Evolutionary conservation across 2,113 vertebrate species (phyloP), one percentile per base, ranked within the genome.

Genomic region (Microtus pennsylvanicus): DNA sequence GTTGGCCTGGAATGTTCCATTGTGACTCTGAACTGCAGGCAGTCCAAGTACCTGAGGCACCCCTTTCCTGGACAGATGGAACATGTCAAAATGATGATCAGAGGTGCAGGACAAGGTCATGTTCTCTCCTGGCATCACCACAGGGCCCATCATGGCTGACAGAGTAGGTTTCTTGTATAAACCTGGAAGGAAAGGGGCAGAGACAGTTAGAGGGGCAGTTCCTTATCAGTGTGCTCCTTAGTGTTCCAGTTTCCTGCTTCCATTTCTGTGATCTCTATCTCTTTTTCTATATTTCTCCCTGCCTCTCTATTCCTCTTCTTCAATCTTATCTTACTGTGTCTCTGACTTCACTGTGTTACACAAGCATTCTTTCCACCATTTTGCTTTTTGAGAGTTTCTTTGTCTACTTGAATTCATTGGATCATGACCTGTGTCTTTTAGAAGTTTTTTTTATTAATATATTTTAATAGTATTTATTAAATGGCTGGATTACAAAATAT

Each of bases 21-120:
- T 4, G 0, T 8, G 7, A 1, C 1, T 2, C 0, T 1, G 4
- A 1, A 14, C 21, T 5, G 4, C 21, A 7, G 28, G 1, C 0
- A 28, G 21, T 0, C 0, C 0, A 7, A 0, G 2, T 10, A 2
- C 19, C 0, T 0, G 5, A 74, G 28, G 17, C 1, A 3, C 4
- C 0, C 10, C 21, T 0, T 30, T 28, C 2, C 4, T 61, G 7
- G 50, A 65, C 7, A 72, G 14, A 2, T 35, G 58, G 61, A 33
- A 55, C 3, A 38, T 7, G 16, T 26, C 58, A n/a, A 58, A 61
- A 1, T 7, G 0, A 0, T 0, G 1, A 1, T 47, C 0, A 0
- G 93, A 94, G 26, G 14, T 19, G 42, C 94, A 87, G 58, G 61
- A 33, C 67, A 93, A 70, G 19, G 69, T 87, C 81, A 90, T 3